These are phyloP conservation scores for Aurelia aurita DNA, from an alignment of 30 jellyfish, hydroid and myxozoan genomes.

Conservation along the genomic window DNA sequence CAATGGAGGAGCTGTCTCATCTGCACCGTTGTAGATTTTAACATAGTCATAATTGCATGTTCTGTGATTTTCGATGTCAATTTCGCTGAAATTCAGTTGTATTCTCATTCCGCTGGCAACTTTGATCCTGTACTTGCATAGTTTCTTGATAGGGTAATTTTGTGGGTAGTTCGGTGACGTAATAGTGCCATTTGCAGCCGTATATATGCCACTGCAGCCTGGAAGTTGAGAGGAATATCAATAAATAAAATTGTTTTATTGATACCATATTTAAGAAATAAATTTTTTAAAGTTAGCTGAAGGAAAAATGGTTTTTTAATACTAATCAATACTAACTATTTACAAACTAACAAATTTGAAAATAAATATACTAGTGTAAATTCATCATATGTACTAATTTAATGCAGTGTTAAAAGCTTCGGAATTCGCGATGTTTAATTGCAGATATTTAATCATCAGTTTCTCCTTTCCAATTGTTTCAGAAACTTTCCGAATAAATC, in stretches of 20 bases:
- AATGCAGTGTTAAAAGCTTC: too few species aligned
- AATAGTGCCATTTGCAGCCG: conserved; percentile 61
- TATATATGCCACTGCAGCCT: conserved; percentile 70
- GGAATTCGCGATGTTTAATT: too few species aligned
- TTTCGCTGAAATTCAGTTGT: conserved; percentile 58
- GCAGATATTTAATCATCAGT: too few species aligned
- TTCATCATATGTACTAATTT: too few species aligned
- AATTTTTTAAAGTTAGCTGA: too few species aligned
- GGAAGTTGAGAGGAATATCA: not conserved
- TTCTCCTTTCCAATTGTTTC: too few species aligned
- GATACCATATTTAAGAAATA: too few species aligned
- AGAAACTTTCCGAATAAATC: too few species aligned
- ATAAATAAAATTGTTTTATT: not conserved
- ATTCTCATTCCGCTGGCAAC: conserved; percentile 46
- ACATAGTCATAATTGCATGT: conserved; percentile 60
- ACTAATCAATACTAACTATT: too few species aligned
- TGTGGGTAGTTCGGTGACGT: conserved; percentile 74
- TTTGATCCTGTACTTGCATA: conserved; percentile 41
- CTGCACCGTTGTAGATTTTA: conserved; percentile 69
- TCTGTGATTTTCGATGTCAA: conserved; percentile 54
- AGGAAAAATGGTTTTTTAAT: too few species aligned
- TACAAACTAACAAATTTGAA: too few species aligned
- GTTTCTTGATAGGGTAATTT: conserved; percentile 30
- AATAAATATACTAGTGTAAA: too few species aligned
- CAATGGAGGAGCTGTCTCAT: conserved; percentile 59